Conservation (phyloP, 2,113 vertebrate genomes). For the Peucedramus taeniatus region DNA sequence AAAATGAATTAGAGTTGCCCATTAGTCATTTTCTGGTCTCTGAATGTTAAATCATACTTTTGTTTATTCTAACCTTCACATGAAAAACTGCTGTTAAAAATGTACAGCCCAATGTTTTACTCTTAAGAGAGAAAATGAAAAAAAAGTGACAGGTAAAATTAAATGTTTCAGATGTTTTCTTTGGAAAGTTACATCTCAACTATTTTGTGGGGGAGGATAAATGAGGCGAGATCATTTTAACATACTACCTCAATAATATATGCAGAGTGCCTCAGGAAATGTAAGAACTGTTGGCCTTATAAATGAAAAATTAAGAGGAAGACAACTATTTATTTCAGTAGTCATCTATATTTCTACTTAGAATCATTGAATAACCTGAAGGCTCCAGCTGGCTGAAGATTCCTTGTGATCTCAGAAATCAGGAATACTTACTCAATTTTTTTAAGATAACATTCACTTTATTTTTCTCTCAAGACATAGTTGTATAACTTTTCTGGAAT, state of each 20-base stretch:
- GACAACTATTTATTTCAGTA: slow-evolving; percentile 64
- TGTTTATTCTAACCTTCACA: slow-evolving; percentile 53
- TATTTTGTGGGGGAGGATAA: slow-evolving; percentile 57
- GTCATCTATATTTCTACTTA: slow-evolving; percentile 36
- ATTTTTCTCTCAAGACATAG: slow-evolving; percentile 8
- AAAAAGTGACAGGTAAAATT: slow-evolving; percentile 48
- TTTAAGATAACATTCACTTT: background rate
- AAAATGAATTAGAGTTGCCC: slow-evolving; percentile 31
- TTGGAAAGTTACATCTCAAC: slow-evolving; percentile 43
- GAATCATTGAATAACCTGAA: slow-evolving; percentile 26
- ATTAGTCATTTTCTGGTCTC: slow-evolving; percentile 22
- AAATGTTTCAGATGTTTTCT: slow-evolving; percentile 57
- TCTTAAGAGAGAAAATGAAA: slow-evolving; percentile 42
- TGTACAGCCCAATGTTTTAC: slow-evolving; percentile 14
- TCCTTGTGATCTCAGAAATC: slow-evolving; percentile 50
- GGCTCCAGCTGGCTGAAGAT: slow-evolving; percentile 41
- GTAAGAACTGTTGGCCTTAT: slow-evolving; percentile 10
- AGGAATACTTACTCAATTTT: slow-evolving; percentile 23
- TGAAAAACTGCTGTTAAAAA: slow-evolving; percentile 46
- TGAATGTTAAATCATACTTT: slow-evolving; percentile 46
- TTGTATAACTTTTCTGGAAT: slow-evolving; percentile 2
- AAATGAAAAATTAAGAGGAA: slow-evolving; percentile 48
- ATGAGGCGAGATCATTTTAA: slow-evolving; percentile 61
- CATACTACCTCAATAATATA: slow-evolving; percentile 52
- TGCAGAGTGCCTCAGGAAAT: slow-evolving; percentile 38